Percentiles rank a stretch among this genome's conserved stretches.
Conservation (phyloP, 2,797 vertebrate genomes). For the Tragelaphus eurycerus region DNA sequence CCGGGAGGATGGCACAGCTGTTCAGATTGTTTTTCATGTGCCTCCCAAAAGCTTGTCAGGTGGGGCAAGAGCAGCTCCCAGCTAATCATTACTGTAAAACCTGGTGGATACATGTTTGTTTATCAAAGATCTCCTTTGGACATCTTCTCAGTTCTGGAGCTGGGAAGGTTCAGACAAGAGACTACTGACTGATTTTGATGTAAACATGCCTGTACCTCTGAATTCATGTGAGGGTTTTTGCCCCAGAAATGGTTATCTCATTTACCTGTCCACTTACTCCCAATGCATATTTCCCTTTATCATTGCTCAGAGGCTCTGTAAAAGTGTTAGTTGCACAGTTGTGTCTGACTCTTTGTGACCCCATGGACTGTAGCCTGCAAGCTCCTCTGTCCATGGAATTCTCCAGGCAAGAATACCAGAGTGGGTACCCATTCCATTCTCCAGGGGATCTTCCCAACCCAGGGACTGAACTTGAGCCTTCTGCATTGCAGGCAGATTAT, state of each 20-base stretch:
- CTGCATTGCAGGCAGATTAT: neutral
- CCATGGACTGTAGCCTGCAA: neutral
- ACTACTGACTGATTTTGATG: neutral
- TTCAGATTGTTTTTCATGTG: neutral
- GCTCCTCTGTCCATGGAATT: neutral
- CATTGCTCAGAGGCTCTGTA: neutral
- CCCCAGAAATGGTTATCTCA: neutral
- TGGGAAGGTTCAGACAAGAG: neutral
- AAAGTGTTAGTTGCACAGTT: neutral
- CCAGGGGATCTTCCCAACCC: neutral
- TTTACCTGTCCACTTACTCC: neutral
- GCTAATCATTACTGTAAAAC: neutral
- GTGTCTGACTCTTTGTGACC: neutral
- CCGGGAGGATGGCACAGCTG: neutral
- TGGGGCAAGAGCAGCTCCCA: neutral
- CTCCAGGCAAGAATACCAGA: neutral
- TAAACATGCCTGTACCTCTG: neutral
- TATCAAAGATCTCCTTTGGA: neutral
- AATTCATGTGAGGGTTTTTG: neutral
- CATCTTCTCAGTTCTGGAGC: neutral
- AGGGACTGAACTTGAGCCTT: neutral
- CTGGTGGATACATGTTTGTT: rapidly evolving
- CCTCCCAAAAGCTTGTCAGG: neutral
- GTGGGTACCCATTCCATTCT: neutral
- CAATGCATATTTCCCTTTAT: neutral